Percentiles rank a stretch among this genome's conserved stretches.
phyloP scores from a whole-genome alignment of 2,113 vertebrate species.

The Saccopteryx bilineata region DNA sequence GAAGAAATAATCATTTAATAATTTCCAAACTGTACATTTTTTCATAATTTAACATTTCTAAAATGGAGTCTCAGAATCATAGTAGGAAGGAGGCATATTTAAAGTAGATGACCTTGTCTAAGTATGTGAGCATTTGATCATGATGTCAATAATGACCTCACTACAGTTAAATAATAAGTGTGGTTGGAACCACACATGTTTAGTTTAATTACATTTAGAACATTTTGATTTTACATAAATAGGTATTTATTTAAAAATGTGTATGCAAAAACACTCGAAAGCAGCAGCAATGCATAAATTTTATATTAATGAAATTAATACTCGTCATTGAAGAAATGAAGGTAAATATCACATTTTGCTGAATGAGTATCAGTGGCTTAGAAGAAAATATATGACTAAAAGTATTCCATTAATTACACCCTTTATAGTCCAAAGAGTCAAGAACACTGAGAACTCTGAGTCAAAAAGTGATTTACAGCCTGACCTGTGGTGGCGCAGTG shows the following conservation, averaged over 20 bases:
- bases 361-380: neutral
- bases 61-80: neutral
- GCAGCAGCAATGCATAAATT: neutral
- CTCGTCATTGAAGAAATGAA: neutral
- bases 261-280: neutral
- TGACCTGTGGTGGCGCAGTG: no score
- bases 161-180: neutral
- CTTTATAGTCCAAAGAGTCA: neutral
- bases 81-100: neutral
- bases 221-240: neutral
- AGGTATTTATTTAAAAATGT: neutral
- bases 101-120: neutral
- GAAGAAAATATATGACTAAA: neutral
- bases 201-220: neutral
- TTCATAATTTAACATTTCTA: neutral
- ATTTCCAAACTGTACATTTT: neutral
- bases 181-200: neutral
- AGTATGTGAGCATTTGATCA: neutral
- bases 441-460: neutral
- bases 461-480: neutral
- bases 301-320: constrained; percentile 18
- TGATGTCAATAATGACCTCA: neutral
- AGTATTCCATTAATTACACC: neutral
- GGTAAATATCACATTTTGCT: neutral
- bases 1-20: neutral